phyloP scores from a whole-genome alignment of 2,888 invertebrate species.

The Tipula helvola region DNA sequence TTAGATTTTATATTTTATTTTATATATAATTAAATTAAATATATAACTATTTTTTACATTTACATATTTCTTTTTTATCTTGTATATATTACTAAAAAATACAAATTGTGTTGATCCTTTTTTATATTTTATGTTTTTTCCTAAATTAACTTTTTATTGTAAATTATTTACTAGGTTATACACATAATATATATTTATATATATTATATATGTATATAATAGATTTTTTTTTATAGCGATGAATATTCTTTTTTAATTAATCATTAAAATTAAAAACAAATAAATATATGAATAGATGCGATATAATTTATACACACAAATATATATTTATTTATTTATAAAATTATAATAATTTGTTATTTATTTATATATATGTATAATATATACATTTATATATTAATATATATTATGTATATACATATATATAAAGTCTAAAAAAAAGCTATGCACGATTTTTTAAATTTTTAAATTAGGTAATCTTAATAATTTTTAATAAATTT shows the following conservation, averaged over 20 bases:
- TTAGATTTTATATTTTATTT: not conserved
- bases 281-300: not conserved
- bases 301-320: not conserved
- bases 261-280: not conserved
- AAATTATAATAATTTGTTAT: not conserved
- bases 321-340: not conserved
- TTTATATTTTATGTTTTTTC: not conserved
- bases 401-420: not conserved
- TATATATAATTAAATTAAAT: slow-evolving; percentile 5
- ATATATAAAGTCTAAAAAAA: not conserved
- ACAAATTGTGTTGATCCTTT: slow-evolving; percentile 9
- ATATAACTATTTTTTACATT: slow-evolving; percentile 8
- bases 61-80: not conserved
- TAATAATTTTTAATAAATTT: not conserved
- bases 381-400: not conserved
- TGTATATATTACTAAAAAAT: slow-evolving; percentile 9
- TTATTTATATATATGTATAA: not conserved
- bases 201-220: not conserved
- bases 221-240: not conserved
- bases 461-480: not conserved
- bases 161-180: not conserved
- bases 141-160: not conserved
- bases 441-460: not conserved
- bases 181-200: not conserved
- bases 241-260: not conserved